phyloP scores from a whole-genome alignment of 1,140 invertebrate genomes.

The Papilio polytes region DNA sequence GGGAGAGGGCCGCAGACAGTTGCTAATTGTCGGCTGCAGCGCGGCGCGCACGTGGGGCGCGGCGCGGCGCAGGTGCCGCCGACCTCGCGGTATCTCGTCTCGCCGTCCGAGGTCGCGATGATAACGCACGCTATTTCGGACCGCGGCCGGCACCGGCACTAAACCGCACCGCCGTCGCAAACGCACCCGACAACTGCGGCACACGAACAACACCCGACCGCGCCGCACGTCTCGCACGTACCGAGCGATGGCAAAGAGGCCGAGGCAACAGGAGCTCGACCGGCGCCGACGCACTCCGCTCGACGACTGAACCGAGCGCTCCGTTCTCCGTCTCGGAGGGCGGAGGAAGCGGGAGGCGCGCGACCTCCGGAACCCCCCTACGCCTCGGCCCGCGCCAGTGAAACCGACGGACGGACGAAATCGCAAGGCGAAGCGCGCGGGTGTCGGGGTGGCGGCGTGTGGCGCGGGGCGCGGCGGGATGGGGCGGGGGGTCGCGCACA shows the following conservation, averaged over 20 bases:
- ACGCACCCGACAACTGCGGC: conserved; percentile 64
- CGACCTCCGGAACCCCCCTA: conserved; percentile 67
- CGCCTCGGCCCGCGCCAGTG: conserved; percentile 59
- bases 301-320: conserved; percentile 76
- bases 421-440: conserved; percentile 57
- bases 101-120: conserved; percentile 77
- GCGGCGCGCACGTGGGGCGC: conserved; percentile 68
- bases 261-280: conserved; percentile 51
- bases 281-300: conserved; percentile 69
- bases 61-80: conserved; percentile 76
- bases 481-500: conserved; percentile 53
- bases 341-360: conserved; percentile 68
- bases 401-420: conserved; percentile 63
- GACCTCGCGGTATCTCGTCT: conserved; percentile 81
- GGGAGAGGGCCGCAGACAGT: conserved; percentile 47
- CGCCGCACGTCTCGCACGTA: conserved; percentile 51
- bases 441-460: conserved; percentile 51
- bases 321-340: conserved; percentile 53
- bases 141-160: conserved; percentile 61
- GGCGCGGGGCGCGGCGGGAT: conserved; percentile 45
- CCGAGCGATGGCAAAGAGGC: conserved; percentile 44
- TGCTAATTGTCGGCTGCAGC: conserved; percentile 64
- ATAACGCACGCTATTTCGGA: conserved; percentile 78
- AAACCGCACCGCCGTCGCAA: conserved; percentile 57
- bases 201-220: conserved; percentile 59